These are phyloP conservation scores for Penaeus indicus DNA, from an alignment of 1,140 invertebrate species.

Conservation along the genomic window DNA sequence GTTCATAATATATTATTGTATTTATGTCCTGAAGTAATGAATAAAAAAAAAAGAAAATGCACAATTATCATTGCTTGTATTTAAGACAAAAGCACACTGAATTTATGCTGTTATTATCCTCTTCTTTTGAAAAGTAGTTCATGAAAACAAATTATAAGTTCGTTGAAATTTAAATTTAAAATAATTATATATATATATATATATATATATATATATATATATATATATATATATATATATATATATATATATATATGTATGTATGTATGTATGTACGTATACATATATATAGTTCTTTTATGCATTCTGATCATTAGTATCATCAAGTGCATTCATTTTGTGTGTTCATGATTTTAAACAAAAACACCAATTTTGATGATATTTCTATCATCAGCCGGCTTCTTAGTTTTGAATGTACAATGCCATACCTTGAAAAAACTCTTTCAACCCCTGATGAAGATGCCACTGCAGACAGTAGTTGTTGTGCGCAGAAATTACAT, in stretches of 20 bases:
- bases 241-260: too few species aligned
- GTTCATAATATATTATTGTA: too few species aligned
- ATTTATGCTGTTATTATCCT: background rate
- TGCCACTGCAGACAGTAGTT: background rate
- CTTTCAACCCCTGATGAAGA: slow-evolving; percentile 8
- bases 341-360: slow-evolving; percentile 13
- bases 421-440: background rate
- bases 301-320: slow-evolving; percentile 10
- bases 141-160: too few species aligned
- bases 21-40: background rate
- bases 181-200: too few species aligned
- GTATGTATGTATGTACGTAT: too few species aligned
- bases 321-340: background rate
- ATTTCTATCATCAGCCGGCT: background rate
- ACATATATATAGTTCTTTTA: background rate
- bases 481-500: background rate
- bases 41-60: background rate
- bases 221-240: too few species aligned
- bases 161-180: background rate
- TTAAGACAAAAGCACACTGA: background rate
- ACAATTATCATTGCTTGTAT: background rate
- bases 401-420: slow-evolving; percentile 13
- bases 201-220: too few species aligned
- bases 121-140: background rate
- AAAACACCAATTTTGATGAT: background rate